phyloP scores from a whole-genome alignment of 2,888 invertebrate genomes.

The Kuschelorhynchus macadamiae region DNA sequence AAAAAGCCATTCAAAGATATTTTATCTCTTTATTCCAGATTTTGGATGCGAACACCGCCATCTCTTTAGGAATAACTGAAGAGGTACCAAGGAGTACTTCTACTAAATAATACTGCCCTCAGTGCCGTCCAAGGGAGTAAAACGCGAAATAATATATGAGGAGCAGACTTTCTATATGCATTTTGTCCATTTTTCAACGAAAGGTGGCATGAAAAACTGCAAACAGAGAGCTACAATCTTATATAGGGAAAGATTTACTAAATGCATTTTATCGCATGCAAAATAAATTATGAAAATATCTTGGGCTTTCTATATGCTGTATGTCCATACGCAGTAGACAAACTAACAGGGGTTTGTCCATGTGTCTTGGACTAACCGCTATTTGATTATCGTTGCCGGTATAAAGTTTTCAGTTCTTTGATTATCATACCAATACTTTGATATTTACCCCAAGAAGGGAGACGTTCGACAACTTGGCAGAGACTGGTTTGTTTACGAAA shows the following conservation, averaged over 20 bases:
- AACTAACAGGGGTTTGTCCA: no score
- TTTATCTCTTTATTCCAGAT: no score
- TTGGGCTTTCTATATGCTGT: conserved; percentile 14
- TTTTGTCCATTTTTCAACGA: conserved; percentile 13
- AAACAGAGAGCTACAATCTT: conserved; percentile 4
- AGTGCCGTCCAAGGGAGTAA: no score
- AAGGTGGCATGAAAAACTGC: conserved; percentile 1
- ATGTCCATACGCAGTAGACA: neutral
- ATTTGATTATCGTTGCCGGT: no score
- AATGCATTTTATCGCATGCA: conserved; percentile 1
- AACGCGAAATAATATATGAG: no score
- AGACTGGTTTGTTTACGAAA: conserved; percentile 45
- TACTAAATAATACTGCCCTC: no score
- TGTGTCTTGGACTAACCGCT: no score
- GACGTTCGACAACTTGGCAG: conserved; percentile 45
- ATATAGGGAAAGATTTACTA: neutral
- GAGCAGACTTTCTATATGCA: conserved; percentile 13
- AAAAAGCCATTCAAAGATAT: no score
- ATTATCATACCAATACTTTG: conserved; percentile 43
- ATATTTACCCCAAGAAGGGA: conserved; percentile 46
- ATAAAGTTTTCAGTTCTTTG: no score
- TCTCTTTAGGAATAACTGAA: no score
- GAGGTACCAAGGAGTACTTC: no score
- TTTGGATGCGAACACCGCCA: no score
- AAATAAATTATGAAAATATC: conserved; percentile 9